phyloP scores from a whole-genome alignment of 2,888 invertebrate species.

The Pristionchus arcanus region DNA sequence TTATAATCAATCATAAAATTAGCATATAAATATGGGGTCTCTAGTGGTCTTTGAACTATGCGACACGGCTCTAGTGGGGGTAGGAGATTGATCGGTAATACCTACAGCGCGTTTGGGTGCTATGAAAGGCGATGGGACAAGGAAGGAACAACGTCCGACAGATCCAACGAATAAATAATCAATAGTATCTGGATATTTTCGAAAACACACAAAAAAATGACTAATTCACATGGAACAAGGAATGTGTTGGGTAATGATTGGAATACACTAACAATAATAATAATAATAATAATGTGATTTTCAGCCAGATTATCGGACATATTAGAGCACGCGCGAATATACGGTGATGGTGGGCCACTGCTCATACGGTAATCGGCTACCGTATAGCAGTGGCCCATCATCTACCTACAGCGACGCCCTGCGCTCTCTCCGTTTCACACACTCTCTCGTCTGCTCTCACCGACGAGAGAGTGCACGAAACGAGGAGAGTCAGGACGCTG shows the following conservation, averaged over 20 bases:
- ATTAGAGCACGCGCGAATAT: conserved; percentile 7
- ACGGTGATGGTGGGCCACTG: conserved; percentile 26
- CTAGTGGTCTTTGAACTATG: conserved; percentile 41
- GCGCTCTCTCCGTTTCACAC: not conserved
- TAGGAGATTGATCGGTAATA: not conserved
- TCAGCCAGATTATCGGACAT: conserved; percentile 20
- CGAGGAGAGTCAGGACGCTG: not conserved
- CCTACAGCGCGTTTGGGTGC: not conserved
- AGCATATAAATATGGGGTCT: conserved; percentile 11
- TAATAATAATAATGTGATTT: not conserved
- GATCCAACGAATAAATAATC: conserved; percentile 21
- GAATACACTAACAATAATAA: not conserved
- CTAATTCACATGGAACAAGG: conserved; percentile 1
- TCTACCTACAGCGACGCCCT: not conserved
- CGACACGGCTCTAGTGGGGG: conserved; percentile 28
- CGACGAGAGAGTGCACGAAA: not conserved
- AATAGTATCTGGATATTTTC: not conserved
- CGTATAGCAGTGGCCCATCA: not conserved
- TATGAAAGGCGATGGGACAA: conserved; percentile 29
- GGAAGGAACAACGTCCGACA: not conserved
- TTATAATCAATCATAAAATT: not conserved
- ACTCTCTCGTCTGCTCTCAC: not conserved
- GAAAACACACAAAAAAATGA: not conserved
- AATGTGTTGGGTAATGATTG: not conserved
- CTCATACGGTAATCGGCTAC: not conserved